Evolutionary conservation across 2,797 vertebrate species (phyloP).

Genomic region (Prionace glauca): DNA sequence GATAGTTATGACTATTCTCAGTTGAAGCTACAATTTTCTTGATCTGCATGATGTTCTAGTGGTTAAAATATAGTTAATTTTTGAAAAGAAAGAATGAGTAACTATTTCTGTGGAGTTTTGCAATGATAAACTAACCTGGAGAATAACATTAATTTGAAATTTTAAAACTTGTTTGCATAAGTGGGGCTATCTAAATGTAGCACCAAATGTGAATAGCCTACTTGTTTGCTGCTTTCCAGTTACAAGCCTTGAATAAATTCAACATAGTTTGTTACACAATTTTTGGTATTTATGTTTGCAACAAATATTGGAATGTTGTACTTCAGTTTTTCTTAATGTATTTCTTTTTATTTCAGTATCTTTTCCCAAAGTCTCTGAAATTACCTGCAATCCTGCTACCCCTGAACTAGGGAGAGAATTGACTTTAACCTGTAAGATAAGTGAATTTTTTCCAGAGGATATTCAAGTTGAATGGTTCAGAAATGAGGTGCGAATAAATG

Average conservation of each 20-base stretch:
- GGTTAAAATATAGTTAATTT: background rate
- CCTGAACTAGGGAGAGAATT: slow-evolving; percentile 7
- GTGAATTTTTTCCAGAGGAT: slow-evolving; percentile 5
- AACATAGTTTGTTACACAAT: background rate
- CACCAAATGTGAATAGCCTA: background rate
- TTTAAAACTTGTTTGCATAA: background rate
- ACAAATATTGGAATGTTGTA: background rate
- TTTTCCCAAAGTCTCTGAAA: background rate
- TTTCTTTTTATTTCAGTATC: slow-evolving; percentile 19
- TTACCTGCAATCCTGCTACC: background rate
- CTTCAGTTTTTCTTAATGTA: background rate
- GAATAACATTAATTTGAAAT: background rate
- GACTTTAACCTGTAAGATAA: slow-evolving; percentile 23
- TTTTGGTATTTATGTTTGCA: background rate
- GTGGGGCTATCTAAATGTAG: background rate
- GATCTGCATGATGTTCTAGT: too few species aligned
- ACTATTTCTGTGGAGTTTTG: background rate
- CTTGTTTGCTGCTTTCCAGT: background rate
- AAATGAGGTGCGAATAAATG: background rate
- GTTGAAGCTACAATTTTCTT: too few species aligned
- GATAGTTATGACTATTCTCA: background rate
- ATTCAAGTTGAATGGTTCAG: slow-evolving; percentile 32
- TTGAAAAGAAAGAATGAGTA: background rate
- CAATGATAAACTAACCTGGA: too few species aligned
- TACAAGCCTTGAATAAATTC: background rate